phyloP scores from a whole-genome alignment of 1,140 invertebrate genomes.

The Eriosoma lanigerum region DNA sequence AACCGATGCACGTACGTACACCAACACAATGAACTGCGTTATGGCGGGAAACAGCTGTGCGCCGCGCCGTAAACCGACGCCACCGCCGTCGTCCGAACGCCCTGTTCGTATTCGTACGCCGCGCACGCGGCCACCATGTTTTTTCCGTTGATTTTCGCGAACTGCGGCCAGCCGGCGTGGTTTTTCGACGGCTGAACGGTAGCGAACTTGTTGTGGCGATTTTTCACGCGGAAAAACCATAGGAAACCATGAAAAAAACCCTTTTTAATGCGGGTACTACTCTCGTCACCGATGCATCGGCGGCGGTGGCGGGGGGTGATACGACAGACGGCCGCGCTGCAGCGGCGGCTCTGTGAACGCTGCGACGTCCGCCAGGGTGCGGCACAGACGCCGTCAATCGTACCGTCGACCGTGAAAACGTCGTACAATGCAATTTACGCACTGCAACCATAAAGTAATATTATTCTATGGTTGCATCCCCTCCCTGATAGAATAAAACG shows the following conservation, averaged over 20 bases:
- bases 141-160: not conserved
- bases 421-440: not conserved
- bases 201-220: too few species aligned
- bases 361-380: constrained; percentile 5
- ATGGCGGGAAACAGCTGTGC: constrained; percentile 50
- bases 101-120: constrained; percentile 34
- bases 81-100: constrained; percentile 2
- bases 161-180: not conserved
- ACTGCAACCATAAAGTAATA: too few species aligned
- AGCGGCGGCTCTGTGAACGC: too few species aligned
- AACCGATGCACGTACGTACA: constrained; percentile 40
- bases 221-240: not conserved
- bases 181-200: too few species aligned
- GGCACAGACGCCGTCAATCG: not conserved
- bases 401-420: constrained; percentile 16
- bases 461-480: too few species aligned
- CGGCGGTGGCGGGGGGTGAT: not conserved
- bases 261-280: not conserved
- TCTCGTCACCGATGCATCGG: not conserved
- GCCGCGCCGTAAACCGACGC: constrained; percentile 28
- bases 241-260: not conserved
- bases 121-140: constrained; percentile 49
- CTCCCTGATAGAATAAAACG: not conserved
- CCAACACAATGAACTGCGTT: constrained; percentile 49
- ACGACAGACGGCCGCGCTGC: not conserved